phyloP scores from a whole-genome alignment of 53 echinoderm and acorn worm genomes.

The Paracentrotus lividus region DNA sequence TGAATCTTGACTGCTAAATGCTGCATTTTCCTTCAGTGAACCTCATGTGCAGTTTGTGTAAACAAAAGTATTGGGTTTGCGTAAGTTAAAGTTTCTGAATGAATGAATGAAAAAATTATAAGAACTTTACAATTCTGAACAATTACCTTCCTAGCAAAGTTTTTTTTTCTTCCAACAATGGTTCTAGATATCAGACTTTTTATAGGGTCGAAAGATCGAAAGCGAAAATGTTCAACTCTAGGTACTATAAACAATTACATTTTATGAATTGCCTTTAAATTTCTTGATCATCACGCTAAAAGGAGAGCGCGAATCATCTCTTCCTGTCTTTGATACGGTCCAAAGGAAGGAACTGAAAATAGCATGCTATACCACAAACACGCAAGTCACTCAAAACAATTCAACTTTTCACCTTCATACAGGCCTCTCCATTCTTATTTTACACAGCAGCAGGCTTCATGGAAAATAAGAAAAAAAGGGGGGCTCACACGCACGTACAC shows the following conservation, averaged over 20 bases:
- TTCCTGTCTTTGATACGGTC: conserved; percentile 34
- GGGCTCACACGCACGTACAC: conserved; percentile 36
- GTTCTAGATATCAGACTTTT: too few relatives aligned
- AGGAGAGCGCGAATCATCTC: background rate
- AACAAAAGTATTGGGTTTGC: too few relatives aligned
- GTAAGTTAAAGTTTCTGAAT: too few relatives aligned
- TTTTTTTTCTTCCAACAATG: too few relatives aligned
- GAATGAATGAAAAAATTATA: too few relatives aligned
- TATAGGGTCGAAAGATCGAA: background rate
- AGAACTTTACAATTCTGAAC: too few relatives aligned
- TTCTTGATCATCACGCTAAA: conserved; percentile 21
- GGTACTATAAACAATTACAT: background rate
- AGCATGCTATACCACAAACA: conserved; percentile 47
- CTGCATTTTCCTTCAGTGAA: too few relatives aligned
- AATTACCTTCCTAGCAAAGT: too few relatives aligned
- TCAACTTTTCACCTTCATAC: conserved; percentile 1
- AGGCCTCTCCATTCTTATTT: conserved; percentile 42
- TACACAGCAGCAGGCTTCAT: conserved; percentile 35
- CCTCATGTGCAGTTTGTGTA: too few relatives aligned
- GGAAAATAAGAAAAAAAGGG: background rate
- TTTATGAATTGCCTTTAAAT: background rate
- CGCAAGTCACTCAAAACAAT: conserved; percentile 45
- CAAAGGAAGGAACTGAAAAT: conserved; percentile 34
- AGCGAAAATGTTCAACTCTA: background rate
- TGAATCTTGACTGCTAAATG: too few relatives aligned